These are phyloP conservation scores for Mirza zaza DNA, from an alignment of 2,113 vertebrate genomes.

Conservation along the genomic window DNA sequence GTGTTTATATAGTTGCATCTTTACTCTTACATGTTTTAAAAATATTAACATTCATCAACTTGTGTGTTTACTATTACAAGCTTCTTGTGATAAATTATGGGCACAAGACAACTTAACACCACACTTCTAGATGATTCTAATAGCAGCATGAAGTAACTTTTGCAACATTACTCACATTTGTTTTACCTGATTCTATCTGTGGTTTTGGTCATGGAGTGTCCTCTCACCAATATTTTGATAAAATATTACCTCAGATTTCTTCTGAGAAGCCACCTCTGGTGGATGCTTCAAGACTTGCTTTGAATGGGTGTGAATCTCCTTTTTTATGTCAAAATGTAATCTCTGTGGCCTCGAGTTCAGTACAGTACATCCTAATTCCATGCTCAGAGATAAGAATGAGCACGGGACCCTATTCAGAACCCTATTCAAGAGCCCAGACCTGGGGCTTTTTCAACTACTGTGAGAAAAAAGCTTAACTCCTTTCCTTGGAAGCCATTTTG, in stretches of 20 bases:
- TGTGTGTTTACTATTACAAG: neutral
- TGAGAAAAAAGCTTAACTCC: neutral
- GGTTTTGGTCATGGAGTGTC: neutral
- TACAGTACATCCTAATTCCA: neutral
- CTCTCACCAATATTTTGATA: neutral
- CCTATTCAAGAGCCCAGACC: neutral
- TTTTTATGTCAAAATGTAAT: neutral
- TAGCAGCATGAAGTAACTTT: neutral
- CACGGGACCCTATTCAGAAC: neutral
- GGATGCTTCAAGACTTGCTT: neutral
- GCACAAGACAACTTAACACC: neutral
- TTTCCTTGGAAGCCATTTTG: neutral
- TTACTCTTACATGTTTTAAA: neutral
- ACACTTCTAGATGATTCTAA: neutral
- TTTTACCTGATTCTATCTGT: neutral
- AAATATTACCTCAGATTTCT: neutral
- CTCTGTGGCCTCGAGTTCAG: neutral
- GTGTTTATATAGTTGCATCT: neutral
- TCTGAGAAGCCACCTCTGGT: neutral
- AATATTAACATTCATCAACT: neutral
- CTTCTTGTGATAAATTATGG: neutral
- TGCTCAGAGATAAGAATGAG: neutral
- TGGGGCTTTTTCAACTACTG: neutral
- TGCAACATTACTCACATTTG: neutral
- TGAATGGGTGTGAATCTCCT: neutral